Conservation (phyloP, 2,888 invertebrate species). For the Polymixis flavicincta region DNA sequence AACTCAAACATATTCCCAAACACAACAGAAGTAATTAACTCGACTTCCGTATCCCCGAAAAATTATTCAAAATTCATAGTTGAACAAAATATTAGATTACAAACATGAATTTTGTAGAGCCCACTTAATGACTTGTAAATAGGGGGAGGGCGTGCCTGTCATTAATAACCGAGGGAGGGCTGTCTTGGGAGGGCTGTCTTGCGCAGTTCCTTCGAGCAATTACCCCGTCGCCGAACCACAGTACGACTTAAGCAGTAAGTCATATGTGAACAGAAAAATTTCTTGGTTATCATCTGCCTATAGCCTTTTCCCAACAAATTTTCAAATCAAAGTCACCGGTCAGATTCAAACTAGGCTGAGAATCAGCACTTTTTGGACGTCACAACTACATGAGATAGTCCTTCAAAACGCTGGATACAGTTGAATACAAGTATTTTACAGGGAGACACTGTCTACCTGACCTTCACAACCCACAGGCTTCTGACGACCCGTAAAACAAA, state of each 20-base stretch:
- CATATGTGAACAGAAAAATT: neutral
- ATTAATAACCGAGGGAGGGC: conserved; percentile 77
- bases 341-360: no score
- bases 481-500: no score
- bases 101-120: conserved; percentile 74
- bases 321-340: neutral
- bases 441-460: neutral
- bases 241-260: conserved; percentile 49
- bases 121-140: conserved; percentile 82
- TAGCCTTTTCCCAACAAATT: neutral
- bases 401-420: neutral
- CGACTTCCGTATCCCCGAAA: conserved; percentile 9
- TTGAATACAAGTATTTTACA: neutral
- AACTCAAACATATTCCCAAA: neutral
- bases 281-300: neutral
- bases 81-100: conserved; percentile 73
- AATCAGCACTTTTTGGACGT: no score
- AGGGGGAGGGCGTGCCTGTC: conserved; percentile 74
- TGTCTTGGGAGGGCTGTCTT: conserved; percentile 84
- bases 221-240: conserved; percentile 72
- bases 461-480: neutral
- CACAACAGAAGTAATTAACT: conserved; percentile 4
- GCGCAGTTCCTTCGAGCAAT: conserved; percentile 85
- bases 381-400: neutral
- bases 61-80: conserved; percentile 68